Percentiles rank a stretch among this genome's conserved stretches.
phyloP scores from a whole-genome alignment of 2,888 invertebrate species.

The Terebella lapidaria region DNA sequence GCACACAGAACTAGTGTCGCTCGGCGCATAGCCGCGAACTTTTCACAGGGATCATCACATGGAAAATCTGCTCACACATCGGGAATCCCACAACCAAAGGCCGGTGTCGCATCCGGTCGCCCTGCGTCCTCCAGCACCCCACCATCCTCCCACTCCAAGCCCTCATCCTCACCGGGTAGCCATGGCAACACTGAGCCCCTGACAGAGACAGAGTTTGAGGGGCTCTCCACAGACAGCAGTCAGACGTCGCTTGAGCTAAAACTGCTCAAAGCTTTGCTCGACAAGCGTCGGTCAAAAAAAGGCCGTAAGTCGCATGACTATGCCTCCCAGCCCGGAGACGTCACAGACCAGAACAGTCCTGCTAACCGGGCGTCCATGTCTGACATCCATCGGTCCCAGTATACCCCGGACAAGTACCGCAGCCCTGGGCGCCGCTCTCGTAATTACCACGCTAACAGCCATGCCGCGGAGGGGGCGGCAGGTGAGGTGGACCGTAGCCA shows the following conservation, averaged over 20 bases:
- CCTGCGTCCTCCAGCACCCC: neutral
- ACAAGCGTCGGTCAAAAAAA: conserved; percentile 11
- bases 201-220: neutral
- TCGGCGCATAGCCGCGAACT: neutral
- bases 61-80: neutral
- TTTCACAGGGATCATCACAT: neutral
- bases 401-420: conserved; percentile 12
- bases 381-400: neutral
- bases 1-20: neutral
- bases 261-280: conserved; percentile 17
- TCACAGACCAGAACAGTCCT: neutral
- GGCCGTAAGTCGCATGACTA: neutral
- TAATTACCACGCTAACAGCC: neutral
- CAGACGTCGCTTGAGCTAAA: conserved; percentile 14
- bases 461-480: neutral
- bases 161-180: neutral
- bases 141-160: neutral
- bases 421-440: conserved; percentile 1
- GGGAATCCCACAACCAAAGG: neutral
- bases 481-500: neutral
- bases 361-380: neutral
- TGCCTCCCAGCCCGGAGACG: neutral
- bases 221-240: conserved; percentile 1
- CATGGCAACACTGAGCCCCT: neutral
- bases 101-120: neutral